Conservation (phyloP, 2,888 invertebrate species). For the Zele albiditarsus region DNA sequence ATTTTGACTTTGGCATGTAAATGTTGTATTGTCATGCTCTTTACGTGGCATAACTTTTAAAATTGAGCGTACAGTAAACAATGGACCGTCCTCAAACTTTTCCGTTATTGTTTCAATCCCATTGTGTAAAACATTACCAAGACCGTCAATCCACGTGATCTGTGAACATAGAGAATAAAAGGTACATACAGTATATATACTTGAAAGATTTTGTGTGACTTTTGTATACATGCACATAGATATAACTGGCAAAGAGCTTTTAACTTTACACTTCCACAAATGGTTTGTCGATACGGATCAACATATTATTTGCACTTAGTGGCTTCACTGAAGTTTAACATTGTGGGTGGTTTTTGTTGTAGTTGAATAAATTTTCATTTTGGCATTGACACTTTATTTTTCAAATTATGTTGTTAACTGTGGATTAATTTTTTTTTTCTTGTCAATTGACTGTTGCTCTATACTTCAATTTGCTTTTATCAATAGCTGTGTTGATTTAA, state of each 20-base stretch:
- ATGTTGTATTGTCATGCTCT: conserved; percentile 91
- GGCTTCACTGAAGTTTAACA: conserved; percentile 4
- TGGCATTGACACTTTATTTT: too few species aligned
- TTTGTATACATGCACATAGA: conserved; percentile 3
- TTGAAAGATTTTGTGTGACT: conserved; percentile 20
- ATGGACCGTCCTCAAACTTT: conserved; percentile 85
- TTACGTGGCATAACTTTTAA: conserved; percentile 89
- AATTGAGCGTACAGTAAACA: conserved; percentile 88
- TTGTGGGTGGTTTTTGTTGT: neutral
- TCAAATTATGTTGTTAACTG: too few species aligned
- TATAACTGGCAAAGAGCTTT: conserved; percentile 17
- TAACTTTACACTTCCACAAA: conserved; percentile 15
- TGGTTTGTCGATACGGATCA: conserved; percentile 21
- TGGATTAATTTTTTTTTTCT: too few species aligned
- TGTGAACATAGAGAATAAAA: conserved; percentile 62
- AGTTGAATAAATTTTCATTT: too few species aligned
- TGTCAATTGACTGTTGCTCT: too few species aligned
- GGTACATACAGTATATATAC: conserved; percentile 14
- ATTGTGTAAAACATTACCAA: conserved; percentile 86
- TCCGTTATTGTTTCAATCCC: conserved; percentile 87
- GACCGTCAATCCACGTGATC: conserved; percentile 95
- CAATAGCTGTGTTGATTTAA: too few species aligned
- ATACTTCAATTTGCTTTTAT: too few species aligned
- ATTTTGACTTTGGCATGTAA: conserved; percentile 94
- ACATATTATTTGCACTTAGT: conserved; percentile 34